Evolutionary conservation across 2,888 invertebrate genomes (phyloP).

Genomic region (Stegophylla sp.): DNA sequence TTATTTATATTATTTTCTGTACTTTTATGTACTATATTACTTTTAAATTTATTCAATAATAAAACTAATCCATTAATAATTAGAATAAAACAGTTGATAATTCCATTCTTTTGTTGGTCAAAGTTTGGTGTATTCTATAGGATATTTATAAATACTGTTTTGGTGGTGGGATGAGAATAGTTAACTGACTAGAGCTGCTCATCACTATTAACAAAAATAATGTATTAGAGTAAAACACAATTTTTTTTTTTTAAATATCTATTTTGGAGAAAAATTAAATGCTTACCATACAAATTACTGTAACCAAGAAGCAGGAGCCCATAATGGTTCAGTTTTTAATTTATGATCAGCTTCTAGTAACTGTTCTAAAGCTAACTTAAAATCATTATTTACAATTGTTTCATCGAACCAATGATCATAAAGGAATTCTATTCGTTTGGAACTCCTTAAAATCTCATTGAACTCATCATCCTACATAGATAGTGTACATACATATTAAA

Average conservation of each 20-base stretch:
- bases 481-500: not conserved
- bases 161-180: conserved; percentile 31
- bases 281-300: conserved; percentile 69
- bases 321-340: conserved; percentile 89
- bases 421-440: conserved; percentile 86
- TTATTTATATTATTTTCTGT: conserved; percentile 3
- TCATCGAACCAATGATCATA: conserved; percentile 95
- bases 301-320: conserved; percentile 96
- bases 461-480: conserved; percentile 85
- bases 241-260: not conserved
- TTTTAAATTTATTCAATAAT: conserved; percentile 30
- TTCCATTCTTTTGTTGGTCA: conserved; percentile 17
- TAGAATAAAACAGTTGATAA: not conserved
- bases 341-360: conserved; percentile 81
- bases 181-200: conserved; percentile 30
- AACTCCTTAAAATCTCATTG: conserved; percentile 82
- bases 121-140: conserved; percentile 24
- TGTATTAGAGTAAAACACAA: not conserved
- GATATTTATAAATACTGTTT: conserved; percentile 41
- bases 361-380: conserved; percentile 84
- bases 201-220: conserved; percentile 22
- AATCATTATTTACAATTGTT: conserved; percentile 88
- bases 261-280: not conserved
- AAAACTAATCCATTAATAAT: conserved; percentile 22
- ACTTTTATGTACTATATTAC: not conserved